Evolutionary conservation across 2,888 invertebrate species (phyloP), one percentile per base, ranked within the genome.

Genomic region (Frankliniella intonsa): DNA sequence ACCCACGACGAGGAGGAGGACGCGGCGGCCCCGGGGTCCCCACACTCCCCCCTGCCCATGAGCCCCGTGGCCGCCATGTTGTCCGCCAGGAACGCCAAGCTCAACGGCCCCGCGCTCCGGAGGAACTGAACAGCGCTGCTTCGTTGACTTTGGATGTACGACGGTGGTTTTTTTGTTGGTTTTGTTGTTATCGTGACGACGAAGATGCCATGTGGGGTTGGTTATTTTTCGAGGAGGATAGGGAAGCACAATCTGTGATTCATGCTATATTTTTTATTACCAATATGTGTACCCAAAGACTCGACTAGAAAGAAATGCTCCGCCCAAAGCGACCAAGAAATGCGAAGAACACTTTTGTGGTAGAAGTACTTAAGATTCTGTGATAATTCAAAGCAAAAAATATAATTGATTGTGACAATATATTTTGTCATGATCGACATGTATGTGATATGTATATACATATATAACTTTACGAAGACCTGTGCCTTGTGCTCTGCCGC

Each of bases 1-100:
- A 85, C 85, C 84, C 85, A 86, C 83, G 86, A 69, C 22, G 69
- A 87, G 83, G 86, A 85, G 82, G 85, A 86, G 62, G 81, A 80
- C 7, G 19, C 62, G 7, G 62, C 62, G 19, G 11, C 62, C 11
- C 62, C 62, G 19, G n/a, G 62, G 19, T 62, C 62, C 19, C 62
- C 62, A n/a, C 62, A n/a, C 62, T 62, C 62, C 7, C 62, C n/a
- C 19, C 62, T 62, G 62, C 62, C 62, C 62, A n/a, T 17, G 19
- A n/a, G 62, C 17, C 62, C 62, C 62, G 62, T n/a, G 7, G 62
- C 62, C 14, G 19, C n/a, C 62, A 62, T 62, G 62, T n/a, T 62
- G 62, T 62, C 62, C 14, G 62, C 62, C 17, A 17, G 69, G 10
- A 76, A 81, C 81, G 14, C 82, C 38, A 83, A 82, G 55, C 69